Evolutionary conservation across 1,140 invertebrate species (phyloP).

Genomic region (Drosophila trapezifrons): DNA sequence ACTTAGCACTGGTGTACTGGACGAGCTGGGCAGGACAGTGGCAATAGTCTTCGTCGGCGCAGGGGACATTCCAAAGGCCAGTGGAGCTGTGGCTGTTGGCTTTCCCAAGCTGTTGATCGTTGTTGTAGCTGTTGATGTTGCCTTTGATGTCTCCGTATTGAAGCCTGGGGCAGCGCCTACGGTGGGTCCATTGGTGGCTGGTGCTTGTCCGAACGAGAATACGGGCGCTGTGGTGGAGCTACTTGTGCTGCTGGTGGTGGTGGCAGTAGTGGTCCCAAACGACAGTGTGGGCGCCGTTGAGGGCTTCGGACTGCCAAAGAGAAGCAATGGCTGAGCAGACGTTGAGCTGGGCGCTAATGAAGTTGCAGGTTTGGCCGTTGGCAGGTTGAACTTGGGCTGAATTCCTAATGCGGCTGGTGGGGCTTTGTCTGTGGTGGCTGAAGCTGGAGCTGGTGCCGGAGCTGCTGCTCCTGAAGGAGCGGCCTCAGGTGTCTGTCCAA

Average conservation of each 20-base stretch:
- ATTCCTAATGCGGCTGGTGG: neutral
- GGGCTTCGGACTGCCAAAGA: conserved; percentile 14
- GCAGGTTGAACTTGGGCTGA: neutral
- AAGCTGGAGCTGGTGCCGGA: neutral
- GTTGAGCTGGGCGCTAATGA: neutral
- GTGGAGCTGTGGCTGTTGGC: conserved; percentile 14
- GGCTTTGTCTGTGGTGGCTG: conserved; percentile 10
- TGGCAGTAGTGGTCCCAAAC: conserved; percentile 7
- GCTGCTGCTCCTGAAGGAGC: neutral
- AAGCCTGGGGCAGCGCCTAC: conserved; percentile 39
- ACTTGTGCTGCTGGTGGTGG: conserved; percentile 9
- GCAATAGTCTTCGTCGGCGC: neutral
- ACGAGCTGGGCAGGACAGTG: neutral
- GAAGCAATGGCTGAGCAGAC: conserved; percentile 3
- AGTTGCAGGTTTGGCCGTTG: neutral
- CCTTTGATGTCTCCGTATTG: conserved; percentile 25
- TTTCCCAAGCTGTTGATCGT: conserved; percentile 7
- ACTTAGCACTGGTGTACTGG: neutral
- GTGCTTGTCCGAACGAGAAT: conserved; percentile 22
- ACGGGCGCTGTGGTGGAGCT: neutral
- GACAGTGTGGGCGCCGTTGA: conserved; percentile 4
- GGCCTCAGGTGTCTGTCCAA: neutral
- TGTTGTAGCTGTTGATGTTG: conserved; percentile 14
- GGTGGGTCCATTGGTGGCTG: neutral
- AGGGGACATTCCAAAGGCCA: conserved; percentile 24